Evolutionary conservation across 1,140 invertebrate species (phyloP), one percentile per base, ranked within the genome.

Genomic region (Dryas iulia): DNA sequence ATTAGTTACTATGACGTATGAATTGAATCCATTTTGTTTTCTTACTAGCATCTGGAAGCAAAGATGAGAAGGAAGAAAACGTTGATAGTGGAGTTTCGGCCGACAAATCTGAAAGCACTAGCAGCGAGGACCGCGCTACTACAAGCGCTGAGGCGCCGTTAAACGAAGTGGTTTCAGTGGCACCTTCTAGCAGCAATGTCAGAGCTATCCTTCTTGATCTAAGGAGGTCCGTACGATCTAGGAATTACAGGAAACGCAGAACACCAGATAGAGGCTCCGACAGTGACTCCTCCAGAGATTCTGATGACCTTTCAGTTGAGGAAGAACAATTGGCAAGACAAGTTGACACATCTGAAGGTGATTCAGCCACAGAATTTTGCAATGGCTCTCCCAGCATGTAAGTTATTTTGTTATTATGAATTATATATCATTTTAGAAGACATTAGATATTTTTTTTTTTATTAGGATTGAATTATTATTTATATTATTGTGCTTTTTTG

Each of bases 21-120:
- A 31, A 69, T 63, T 68, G 69, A 76, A 65, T 77, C 66, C 69
- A 78, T 82, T 72, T 81, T 81, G 69, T 71, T 81, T 73, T 77
- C 77, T 81, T 64, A 59, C 69, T 57, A 81, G 79, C 76, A 56
- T 76, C 78, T 60, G 69, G 65, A 28, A 85, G 71, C 72, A 90
- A 86, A 75, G 83, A 73, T 35, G 82, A 83, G 25, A 81, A 86
- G 63, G 86, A 91, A 28, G 87, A 92, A 18, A 92, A 91, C 76
- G 83, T 83, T 14, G 89, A 92, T 64, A 92, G 90, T 66, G 91
- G 90, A 11, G 81, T 92, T 28, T 92, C 87, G 7, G 87, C 85
- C 11, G 91, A 92, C 62, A 92, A 92, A 63, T 92, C 90, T 23
- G 91, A 92, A 71, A 92, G 90, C 60, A 89, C 86, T 0, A 89